Percentiles rank a stretch among this genome's conserved stretches.
phyloP scores from a whole-genome alignment of 2,113 vertebrate genomes.

The Coracopsis vasa region DNA sequence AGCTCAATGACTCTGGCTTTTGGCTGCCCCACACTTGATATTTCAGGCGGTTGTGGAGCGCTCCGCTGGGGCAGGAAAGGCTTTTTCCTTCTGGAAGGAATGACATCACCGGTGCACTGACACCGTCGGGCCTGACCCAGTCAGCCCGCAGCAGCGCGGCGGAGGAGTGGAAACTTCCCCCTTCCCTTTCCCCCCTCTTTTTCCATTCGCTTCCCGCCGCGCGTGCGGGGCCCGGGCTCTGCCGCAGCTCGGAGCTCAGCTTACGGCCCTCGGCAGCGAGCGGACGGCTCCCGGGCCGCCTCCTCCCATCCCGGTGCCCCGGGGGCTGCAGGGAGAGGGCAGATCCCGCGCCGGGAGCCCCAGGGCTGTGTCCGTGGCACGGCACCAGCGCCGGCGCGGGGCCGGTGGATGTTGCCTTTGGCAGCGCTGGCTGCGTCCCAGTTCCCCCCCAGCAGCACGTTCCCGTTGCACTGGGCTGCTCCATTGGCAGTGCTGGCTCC shows the following conservation, averaged over 20 bases:
- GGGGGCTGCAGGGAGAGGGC: not conserved
- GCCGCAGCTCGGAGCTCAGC: not conserved
- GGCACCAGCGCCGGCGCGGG: too few relatives aligned
- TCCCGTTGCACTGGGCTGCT: too few relatives aligned
- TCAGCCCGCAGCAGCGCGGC: slow-evolving; percentile 28
- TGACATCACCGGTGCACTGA: slow-evolving; percentile 41
- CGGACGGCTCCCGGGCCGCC: not conserved
- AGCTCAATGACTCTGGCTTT: not conserved
- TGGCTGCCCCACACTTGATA: not conserved
- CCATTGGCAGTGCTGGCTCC: too few relatives aligned
- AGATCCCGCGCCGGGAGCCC: too few relatives aligned
- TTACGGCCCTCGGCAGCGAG: not conserved
- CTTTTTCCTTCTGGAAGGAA: slow-evolving; percentile 62
- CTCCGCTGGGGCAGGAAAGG: slow-evolving; percentile 12
- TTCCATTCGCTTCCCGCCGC: not conserved
- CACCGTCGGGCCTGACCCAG: slow-evolving; percentile 30
- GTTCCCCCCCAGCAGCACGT: too few relatives aligned
- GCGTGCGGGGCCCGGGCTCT: not conserved
- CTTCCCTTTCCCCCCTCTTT: not conserved
- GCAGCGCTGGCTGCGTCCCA: too few relatives aligned
- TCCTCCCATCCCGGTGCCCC: too few relatives aligned
- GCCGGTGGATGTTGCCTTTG: too few relatives aligned
- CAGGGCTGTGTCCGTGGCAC: too few relatives aligned
- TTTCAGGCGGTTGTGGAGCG: not conserved
- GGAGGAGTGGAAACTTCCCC: slow-evolving; percentile 47